These are phyloP conservation scores for Acromyrmex charruanus DNA, from an alignment of 1,140 invertebrate genomes.

Conservation along the genomic window DNA sequence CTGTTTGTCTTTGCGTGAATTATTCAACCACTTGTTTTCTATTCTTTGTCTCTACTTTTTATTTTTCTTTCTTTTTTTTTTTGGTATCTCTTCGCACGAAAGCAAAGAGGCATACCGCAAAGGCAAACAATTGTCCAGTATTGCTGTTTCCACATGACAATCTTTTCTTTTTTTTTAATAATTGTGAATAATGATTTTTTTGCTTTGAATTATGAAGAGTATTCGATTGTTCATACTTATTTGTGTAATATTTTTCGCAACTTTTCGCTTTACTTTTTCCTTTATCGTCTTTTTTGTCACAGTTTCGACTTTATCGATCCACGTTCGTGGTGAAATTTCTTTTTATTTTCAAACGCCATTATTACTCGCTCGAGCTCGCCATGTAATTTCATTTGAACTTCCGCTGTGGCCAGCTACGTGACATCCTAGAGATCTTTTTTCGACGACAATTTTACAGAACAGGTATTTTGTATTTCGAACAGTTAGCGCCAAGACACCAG, in stretches of 20 bases:
- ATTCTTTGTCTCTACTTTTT: constrained; percentile 15
- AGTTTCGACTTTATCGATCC: constrained; percentile 58
- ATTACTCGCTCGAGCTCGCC: constrained; percentile 57
- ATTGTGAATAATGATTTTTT: background rate
- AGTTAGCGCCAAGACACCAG: background rate
- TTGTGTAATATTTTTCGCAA: background rate
- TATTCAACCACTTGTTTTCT: constrained; percentile 32
- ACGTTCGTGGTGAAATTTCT: constrained; percentile 28
- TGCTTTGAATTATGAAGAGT: background rate
- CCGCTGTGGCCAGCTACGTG: constrained; percentile 72
- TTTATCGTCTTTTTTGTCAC: background rate
- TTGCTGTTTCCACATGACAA: background rate
- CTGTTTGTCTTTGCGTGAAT: constrained; percentile 55
- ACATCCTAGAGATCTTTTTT: constrained; percentile 54
- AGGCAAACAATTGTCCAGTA: background rate
- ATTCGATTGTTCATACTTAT: background rate
- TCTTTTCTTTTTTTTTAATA: background rate
- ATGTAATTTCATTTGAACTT: constrained; percentile 65
- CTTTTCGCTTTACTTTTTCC: constrained; percentile 18
- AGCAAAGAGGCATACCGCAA: background rate
- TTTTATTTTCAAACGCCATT: constrained; percentile 61
- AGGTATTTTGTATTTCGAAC: constrained; percentile 36
- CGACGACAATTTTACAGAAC: constrained; percentile 50
- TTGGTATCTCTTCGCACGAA: background rate
- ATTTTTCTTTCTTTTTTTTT: background rate